Evolutionary conservation across 2,113 vertebrate species (phyloP).

Genomic region (Tetrao urogallus): DNA sequence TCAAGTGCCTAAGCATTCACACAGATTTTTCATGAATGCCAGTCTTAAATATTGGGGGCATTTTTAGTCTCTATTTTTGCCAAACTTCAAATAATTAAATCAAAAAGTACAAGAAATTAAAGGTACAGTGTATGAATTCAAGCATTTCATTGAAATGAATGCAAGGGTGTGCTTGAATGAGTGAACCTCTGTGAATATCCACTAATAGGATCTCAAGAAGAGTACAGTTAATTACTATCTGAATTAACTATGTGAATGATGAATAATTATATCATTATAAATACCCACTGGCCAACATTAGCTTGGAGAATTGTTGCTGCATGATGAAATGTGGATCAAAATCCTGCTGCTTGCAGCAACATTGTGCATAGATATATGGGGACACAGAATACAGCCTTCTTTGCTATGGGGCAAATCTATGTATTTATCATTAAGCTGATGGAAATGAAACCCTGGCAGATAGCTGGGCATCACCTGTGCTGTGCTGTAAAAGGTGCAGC

Average conservation of each 20-base stretch:
- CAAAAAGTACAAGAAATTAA: not conserved
- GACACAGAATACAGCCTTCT: not conserved
- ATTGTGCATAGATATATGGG: not conserved
- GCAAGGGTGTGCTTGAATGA: not conserved
- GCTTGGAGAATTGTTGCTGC: not conserved
- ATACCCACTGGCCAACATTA: not conserved
- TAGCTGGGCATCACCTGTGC: not conserved
- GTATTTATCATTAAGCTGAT: not conserved
- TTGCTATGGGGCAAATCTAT: not conserved
- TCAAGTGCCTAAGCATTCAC: not conserved
- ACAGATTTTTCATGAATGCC: not conserved
- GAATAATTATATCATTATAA: not conserved
- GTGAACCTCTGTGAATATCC: not conserved
- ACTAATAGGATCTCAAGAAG: not conserved
- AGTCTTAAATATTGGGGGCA: not conserved
- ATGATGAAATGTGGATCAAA: not conserved
- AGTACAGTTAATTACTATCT: not conserved
- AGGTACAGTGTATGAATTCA: not conserved
- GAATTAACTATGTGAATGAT: not conserved
- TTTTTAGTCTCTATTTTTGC: not conserved
- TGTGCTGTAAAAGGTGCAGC: not conserved
- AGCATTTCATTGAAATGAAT: not conserved
- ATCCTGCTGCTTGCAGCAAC: not conserved
- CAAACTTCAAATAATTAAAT: not conserved
- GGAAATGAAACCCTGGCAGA: not conserved